Conservation (phyloP, 2,888 invertebrate genomes). For the Colletes collaris region DNA sequence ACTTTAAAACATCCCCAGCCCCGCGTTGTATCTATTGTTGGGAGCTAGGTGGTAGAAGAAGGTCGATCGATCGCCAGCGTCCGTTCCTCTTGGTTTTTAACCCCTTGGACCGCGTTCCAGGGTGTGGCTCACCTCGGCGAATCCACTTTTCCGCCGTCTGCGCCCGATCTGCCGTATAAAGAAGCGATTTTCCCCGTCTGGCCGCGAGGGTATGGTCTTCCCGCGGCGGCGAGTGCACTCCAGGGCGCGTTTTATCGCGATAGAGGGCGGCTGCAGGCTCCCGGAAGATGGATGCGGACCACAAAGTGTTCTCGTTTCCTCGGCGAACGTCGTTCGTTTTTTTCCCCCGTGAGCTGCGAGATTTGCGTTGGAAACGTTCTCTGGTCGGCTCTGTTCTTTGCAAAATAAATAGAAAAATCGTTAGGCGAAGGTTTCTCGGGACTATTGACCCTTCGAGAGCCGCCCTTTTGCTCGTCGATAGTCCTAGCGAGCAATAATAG, state of each 20-base stretch:
- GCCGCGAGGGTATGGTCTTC: not conserved
- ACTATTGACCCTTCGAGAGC: no score
- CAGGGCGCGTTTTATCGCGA: not conserved
- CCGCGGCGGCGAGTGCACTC: not conserved
- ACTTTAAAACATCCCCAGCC: not conserved
- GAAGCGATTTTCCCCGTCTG: conserved; percentile 4
- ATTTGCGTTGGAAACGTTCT: not conserved
- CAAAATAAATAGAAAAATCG: no score
- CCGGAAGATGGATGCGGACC: not conserved
- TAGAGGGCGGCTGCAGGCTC: not conserved
- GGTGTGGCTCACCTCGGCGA: conserved; percentile 34
- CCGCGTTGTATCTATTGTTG: conserved; percentile 16
- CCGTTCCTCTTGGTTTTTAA: conserved; percentile 25
- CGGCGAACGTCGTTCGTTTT: no score
- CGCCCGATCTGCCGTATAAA: conserved; percentile 16
- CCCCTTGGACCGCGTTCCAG: conserved; percentile 27
- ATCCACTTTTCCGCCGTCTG: conserved; percentile 18
- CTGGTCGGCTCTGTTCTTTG: no score
- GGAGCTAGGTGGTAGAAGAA: not conserved
- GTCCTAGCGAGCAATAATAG: not conserved
- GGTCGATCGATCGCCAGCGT: conserved; percentile 14
- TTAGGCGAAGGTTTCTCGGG: no score
- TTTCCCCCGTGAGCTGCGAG: no score
- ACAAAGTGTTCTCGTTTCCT: no score
- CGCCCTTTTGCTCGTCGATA: no score